Conservation (phyloP, 2,113 vertebrate species). For the Abramis brama region DNA sequence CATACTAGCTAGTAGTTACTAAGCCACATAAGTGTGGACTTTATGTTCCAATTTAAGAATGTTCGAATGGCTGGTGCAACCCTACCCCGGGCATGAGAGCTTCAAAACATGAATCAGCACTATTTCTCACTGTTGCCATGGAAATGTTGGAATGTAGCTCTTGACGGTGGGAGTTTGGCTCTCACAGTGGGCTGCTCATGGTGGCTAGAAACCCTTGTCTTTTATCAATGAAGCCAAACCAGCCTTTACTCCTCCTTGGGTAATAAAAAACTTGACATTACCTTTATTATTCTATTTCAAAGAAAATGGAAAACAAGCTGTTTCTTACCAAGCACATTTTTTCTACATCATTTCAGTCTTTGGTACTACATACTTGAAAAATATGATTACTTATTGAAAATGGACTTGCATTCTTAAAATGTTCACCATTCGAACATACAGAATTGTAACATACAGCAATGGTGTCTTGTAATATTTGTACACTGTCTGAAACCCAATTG, state of each 20-base stretch:
- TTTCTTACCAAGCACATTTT: background rate
- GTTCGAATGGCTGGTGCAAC: background rate
- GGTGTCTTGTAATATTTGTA: background rate
- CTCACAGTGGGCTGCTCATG: background rate
- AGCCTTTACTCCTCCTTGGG: background rate
- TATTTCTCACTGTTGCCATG: constrained; percentile 3
- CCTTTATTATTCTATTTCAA: background rate
- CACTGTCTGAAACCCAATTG: background rate
- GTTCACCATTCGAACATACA: background rate
- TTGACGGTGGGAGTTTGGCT: background rate
- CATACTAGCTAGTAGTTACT: background rate
- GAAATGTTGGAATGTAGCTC: constrained; percentile 37
- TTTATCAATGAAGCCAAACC: constrained; percentile 9
- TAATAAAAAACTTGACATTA: background rate
- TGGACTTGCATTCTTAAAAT: background rate
- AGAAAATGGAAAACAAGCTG: background rate
- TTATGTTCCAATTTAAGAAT: background rate
- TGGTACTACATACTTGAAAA: background rate
- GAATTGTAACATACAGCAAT: background rate
- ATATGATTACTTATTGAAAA: background rate
- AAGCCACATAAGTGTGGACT: background rate
- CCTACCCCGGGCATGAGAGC: background rate
- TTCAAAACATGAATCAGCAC: background rate
- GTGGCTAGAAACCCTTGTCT: background rate
- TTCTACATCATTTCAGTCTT: background rate